Percentiles rank a stretch among this genome's conserved stretches.
Conservation (phyloP, 2,113 vertebrate species). For the Potamarius usumacintae region DNA sequence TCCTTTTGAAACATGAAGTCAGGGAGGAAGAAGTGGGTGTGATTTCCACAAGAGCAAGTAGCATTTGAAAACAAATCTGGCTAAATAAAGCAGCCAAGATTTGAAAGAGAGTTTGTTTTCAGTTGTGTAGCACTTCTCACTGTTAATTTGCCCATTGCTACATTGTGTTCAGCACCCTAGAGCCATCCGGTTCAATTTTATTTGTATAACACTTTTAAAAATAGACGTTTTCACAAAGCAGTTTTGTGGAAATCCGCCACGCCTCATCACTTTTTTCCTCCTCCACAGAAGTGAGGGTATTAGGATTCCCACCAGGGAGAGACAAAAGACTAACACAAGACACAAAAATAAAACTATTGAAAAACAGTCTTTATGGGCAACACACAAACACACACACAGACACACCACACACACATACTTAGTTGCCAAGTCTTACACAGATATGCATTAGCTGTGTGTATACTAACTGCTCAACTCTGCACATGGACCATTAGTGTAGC, state of each 20-base stretch:
- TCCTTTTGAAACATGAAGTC: neutral
- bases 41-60: neutral
- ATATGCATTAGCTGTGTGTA: neutral
- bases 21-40: neutral
- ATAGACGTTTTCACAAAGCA: conserved; percentile 18
- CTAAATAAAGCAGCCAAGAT: neutral
- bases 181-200: neutral
- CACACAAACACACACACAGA: neutral
- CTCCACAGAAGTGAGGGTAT: neutral
- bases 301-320: neutral
- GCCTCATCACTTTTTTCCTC: conserved; percentile 26
- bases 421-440: neutral
- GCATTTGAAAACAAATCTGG: neutral
- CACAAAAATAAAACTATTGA: conserved; percentile 8
- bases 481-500: neutral
- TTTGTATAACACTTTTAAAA: conserved; percentile 21
- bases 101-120: neutral
- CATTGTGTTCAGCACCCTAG: neutral
- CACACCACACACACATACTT: neutral
- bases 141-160: neutral
- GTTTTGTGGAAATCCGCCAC: conserved; percentile 13
- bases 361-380: neutral
- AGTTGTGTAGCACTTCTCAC: neutral
- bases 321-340: conserved; percentile 4
- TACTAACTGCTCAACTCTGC: neutral